Evolutionary conservation across 1,140 invertebrate genomes (phyloP), one percentile per base, ranked within the genome.

Genomic region (Mamestra configurata): DNA sequence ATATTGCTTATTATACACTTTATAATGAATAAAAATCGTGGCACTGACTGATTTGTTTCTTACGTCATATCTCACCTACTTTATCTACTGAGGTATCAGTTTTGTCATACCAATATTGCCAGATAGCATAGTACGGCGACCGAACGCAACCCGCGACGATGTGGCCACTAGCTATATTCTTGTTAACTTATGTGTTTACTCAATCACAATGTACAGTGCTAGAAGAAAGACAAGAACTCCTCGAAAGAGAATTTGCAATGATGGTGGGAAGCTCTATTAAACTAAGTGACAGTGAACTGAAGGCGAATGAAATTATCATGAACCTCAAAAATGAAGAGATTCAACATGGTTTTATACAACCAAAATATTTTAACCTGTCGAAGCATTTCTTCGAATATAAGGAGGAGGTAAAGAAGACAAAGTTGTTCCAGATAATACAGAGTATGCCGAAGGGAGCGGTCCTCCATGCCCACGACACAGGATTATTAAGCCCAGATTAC

Each of bases 371-470:
- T 85, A 95, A 96, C n/a, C 96, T 97, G 0, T 96, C 96, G 0
- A 93, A 95, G 49, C 97, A 97, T 89, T 98, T 98, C 82, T 96
- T 98, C 68, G 91, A 95, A 27, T 96, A 96, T 0, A 97, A 96
- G 82, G 82, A 94, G 0, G 55, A 95, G 11, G 97, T 98, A 18
- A 96, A 97, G 27, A 85, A 96, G 4, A 97, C 97, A 0, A 82
- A 95, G 27, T 95, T 98, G 0, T 98, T 96, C 79, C 89, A 96
- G 61, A 94, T 98, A 4, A 96, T 98, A 10, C 90, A 96, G 78
- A 90, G 95, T 43, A 96, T 97, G 95, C 97, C 97, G 5, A 97
- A 97, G 95, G 98, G 97, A 11, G 96, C 96, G 0, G 95, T 96
- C 0, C 94, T 98, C 0, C 98, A 98, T 85, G 93, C 96, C 0